Evolutionary conservation across 2,888 invertebrate species (phyloP).

Genomic region (Hydrotaea diabolus): DNA sequence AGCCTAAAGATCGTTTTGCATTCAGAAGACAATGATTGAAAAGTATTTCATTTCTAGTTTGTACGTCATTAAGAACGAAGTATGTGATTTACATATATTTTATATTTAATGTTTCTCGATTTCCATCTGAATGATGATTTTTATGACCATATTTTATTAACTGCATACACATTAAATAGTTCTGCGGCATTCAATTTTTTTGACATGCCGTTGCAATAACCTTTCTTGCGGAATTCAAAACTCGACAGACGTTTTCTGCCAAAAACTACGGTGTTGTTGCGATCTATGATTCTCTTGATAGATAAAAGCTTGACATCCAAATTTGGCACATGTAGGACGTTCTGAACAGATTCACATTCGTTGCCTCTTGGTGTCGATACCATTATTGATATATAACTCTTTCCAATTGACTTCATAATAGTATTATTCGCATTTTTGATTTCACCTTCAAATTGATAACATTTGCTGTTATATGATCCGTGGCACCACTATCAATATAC

Average conservation of each 20-base stretch:
- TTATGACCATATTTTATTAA: background rate
- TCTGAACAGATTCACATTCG: background rate
- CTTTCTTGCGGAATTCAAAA: too few species aligned
- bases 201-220: conserved; percentile 4
- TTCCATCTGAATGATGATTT: background rate
- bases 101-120: conserved; percentile 72
- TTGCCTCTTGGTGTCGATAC: background rate
- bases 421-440: background rate
- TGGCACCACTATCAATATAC: conserved; percentile 35
- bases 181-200: background rate
- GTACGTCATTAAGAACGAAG: too few species aligned
- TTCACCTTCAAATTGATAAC: background rate
- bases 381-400: background rate
- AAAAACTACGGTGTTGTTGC: too few species aligned
- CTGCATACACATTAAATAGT: background rate
- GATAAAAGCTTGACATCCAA: too few species aligned
- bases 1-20: too few species aligned
- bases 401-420: background rate
- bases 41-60: too few species aligned
- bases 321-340: too few species aligned
- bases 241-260: too few species aligned
- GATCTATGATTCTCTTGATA: too few species aligned
- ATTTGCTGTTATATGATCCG: conserved; percentile 13
- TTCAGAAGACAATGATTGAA: too few species aligned
- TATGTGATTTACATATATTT: too few species aligned